Base-by-base conservation (phyloP, 1,140 invertebrate genomes). In the Neodiprion pinetum region DNA sequence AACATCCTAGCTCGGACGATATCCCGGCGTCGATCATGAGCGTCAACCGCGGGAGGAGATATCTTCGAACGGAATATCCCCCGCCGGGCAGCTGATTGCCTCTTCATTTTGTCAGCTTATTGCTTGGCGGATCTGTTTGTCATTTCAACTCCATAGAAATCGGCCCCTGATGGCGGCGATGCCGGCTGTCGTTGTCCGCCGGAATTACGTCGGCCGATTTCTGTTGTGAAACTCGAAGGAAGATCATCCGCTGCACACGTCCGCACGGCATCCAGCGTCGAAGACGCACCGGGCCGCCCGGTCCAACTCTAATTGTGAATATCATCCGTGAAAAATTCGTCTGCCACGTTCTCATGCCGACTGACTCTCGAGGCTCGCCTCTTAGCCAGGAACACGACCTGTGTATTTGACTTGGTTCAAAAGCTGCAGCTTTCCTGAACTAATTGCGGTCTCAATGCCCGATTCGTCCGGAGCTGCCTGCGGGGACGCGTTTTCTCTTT, bases 101-200 rank as follows among this genome's bases (percentile, higher is more conserved):
- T 75, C 77, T 72, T 78, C 79, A 79, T 84, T 82, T 84, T 81
- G 80, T 82, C 79, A 81, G 80, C 78, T 84, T 84, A 84, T 82
- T 84, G 79, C 80, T 77, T 77, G 76, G 75, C 77, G 80, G 75
- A 79, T 83, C 80, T 79, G 82, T 84, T 84, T 82, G 83, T 84
- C 83, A 81, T 82, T 81, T 76, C 73, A 73, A 74, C 75, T 77
- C 79, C 75, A 79, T 79, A 79, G 80, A 82, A 78, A 81, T 76
- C 76, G 74, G 78, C 74, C 28, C 28, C 72, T 74, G 77, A 77
- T 75, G 71, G 72, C 74, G 70, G 72, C 67, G 72, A 14, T 48
- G 68, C 53, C 53, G 53, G 53, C 53, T 61, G 53, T 17, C 53
- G 53, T 61, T 61, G 53, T 61, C 53, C 53, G 53, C 53, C n/a